Evolutionary conservation across 2,113 vertebrate species (phyloP).

Genomic region (Myiagra hebetior): DNA sequence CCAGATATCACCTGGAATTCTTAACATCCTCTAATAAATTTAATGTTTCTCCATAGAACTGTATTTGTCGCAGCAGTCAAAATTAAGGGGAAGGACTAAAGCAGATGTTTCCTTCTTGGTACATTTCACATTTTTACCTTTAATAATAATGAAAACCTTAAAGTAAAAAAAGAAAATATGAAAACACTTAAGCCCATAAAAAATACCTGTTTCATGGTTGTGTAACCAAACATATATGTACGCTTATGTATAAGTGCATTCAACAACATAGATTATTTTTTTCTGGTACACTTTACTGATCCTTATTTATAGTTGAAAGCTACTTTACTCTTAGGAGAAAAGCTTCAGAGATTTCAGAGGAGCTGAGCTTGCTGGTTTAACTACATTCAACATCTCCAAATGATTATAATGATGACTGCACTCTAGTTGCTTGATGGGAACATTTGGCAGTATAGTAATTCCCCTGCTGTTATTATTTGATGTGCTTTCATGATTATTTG

Average conservation of each 20-base stretch:
- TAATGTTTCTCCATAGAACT: not conserved
- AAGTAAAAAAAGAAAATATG: not conserved
- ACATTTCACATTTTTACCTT: not conserved
- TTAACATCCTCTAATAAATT: not conserved
- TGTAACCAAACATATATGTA: not conserved
- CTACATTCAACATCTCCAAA: constrained; percentile 8
- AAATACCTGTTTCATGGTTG: not conserved
- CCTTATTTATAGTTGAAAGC: not conserved
- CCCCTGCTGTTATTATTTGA: constrained; percentile 53
- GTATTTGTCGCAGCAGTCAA: not conserved
- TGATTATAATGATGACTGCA: constrained; percentile 30
- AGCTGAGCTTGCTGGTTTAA: constrained; percentile 40
- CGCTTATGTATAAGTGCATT: not conserved
- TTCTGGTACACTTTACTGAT: not conserved
- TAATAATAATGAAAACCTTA: not conserved
- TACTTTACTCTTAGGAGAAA: not conserved
- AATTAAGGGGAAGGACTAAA: not conserved
- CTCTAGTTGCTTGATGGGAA: constrained; percentile 19
- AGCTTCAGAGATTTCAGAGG: constrained; percentile 7
- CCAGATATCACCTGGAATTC: not conserved
- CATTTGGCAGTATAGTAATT: constrained; percentile 39
- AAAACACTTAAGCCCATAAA: not conserved
- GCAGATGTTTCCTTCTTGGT: accelerated
- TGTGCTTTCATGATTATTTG: constrained; percentile 53
- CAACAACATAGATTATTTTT: not conserved